Base-by-base conservation (phyloP, 2,113 vertebrate genomes). In the Lutjanus erythropterus region DNA sequence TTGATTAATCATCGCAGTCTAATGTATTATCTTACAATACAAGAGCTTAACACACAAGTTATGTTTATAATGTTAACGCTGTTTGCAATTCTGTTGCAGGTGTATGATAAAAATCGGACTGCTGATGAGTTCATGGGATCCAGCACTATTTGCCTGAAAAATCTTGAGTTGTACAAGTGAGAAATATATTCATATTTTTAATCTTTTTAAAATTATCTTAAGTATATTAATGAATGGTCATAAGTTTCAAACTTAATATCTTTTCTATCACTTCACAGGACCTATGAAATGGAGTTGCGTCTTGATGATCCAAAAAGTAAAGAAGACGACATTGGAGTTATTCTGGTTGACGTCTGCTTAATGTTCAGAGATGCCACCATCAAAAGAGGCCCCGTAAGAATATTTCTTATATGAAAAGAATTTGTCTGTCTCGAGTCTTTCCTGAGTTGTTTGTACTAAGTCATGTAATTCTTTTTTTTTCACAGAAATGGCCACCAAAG, bases 51-150 rank as follows among this genome's bases (percentile, higher is more conserved):
- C 2, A 6, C 5, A 12, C 15, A 4, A 15, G 71, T 27, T 50
- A 19, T 33, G 1, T 58, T 33, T 19, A 29, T 68, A 15, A 42
- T 19, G 25, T 52, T 19, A 77, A 16, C 19, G 0, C 68, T 59
- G 3, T 68, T 25, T 53, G 12, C 76, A 2, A 52, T 58, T 25
- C 58, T 59, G 6, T 73, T 71, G 35, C 79, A 99, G 98, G 97
- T 99, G 5, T 99, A 98, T 1, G 96, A 99, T 92, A 96, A 97
- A 81, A 97, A 99, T 65, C 93, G 97, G 75, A 97, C 97, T 2
- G 93, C 94, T 1, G 97, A 97, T 64, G 97, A 99, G 74, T 99
- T 98, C 92, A 99, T 99, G 98, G 98, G 98, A 3, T 96, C 97
- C 1, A 91, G 95, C 10, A 86, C 72, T 37, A 88, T 99, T 71